Conservation (phyloP, 2,888 invertebrate genomes). For the Keiferia lycopersicella region DNA sequence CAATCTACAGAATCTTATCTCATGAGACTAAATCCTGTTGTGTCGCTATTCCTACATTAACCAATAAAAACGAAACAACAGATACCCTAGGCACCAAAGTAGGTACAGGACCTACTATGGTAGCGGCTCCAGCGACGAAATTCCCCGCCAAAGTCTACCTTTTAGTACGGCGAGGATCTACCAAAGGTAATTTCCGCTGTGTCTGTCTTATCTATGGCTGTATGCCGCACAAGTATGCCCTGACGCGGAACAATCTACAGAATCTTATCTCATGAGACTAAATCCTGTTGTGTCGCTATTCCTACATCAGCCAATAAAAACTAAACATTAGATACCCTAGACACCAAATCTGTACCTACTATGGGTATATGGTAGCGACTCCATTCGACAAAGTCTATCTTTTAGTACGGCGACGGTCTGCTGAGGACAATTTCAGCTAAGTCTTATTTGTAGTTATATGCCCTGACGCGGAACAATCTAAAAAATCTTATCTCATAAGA, state of each 20-base stretch:
- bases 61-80: not conserved
- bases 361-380: no score
- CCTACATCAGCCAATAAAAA: not conserved
- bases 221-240: constrained; percentile 41
- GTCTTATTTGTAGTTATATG: constrained; percentile 65
- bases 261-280: no score
- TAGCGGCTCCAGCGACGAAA: not conserved
- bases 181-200: constrained; percentile 64
- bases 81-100: no score
- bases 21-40: not conserved
- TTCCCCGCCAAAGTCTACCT: constrained; percentile 38
- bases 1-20: constrained; percentile 60
- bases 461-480: constrained; percentile 77
- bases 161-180: constrained; percentile 43
- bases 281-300: not conserved
- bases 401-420: constrained; percentile 43
- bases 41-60: not conserved
- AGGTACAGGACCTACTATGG: no score
- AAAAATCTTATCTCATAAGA: constrained; percentile 33
- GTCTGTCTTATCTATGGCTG: constrained; percentile 63
- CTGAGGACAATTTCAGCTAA: constrained; percentile 64
- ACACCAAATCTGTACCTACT: no score
- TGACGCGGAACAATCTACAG: constrained; percentile 76
- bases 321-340: no score
- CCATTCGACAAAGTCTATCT: constrained; percentile 38